These are phyloP conservation scores for Lanistes nyassanus DNA, from an alignment of 1,140 invertebrate species.

Conservation along the genomic window DNA sequence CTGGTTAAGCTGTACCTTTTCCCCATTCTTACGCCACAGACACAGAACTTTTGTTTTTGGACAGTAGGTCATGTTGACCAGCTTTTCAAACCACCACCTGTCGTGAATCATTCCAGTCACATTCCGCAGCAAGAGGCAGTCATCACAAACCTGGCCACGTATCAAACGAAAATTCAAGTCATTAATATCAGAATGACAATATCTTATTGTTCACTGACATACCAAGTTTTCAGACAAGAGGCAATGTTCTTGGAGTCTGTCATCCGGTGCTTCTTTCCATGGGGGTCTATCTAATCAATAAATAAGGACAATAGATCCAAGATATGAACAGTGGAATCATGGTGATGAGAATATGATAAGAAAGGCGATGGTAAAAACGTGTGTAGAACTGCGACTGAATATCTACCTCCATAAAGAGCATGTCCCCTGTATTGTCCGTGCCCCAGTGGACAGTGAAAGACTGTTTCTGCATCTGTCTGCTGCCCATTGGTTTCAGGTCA, in stretches of 20 bases:
- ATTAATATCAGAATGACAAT: too few relatives aligned
- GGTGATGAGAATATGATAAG: too few relatives aligned
- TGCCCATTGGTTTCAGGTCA: slow-evolving; percentile 87
- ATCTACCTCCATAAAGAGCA: slow-evolving; percentile 92
- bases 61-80: slow-evolving; percentile 99
- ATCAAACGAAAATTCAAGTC: neutral
- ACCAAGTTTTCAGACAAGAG: too few relatives aligned
- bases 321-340: too few relatives aligned
- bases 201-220: too few relatives aligned
- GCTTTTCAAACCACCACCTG: slow-evolving; percentile 97
- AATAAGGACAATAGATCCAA: too few relatives aligned
- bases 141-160: slow-evolving; percentile 81
- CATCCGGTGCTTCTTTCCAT: too few relatives aligned
- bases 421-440: slow-evolving; percentile 85
- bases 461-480: slow-evolving; percentile 91
- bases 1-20: slow-evolving; percentile 87
- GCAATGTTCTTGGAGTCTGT: too few relatives aligned
- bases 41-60: slow-evolving; percentile 94
- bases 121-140: slow-evolving; percentile 93
- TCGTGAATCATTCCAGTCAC: slow-evolving; percentile 95
- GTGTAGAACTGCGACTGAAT: too few relatives aligned
- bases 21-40: slow-evolving; percentile 79
- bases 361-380: too few relatives aligned
- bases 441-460: slow-evolving; percentile 98
- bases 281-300: too few relatives aligned